Evolutionary conservation across 1,140 invertebrate species (phyloP).

Genomic region (Neodiprion lecontei): DNA sequence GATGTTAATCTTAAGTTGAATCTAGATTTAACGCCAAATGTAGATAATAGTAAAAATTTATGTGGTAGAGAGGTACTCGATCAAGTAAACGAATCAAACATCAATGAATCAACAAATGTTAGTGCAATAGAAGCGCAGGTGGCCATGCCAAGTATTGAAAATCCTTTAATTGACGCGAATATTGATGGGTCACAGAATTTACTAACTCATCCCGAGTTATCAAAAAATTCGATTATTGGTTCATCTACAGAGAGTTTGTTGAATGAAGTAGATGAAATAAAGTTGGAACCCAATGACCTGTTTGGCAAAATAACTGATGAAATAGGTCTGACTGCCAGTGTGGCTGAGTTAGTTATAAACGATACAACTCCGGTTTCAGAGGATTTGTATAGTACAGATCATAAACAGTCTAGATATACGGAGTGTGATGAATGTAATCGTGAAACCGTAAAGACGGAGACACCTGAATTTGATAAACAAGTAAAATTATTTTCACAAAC

Average conservation of each 20-base stretch:
- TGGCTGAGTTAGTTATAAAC: not conserved
- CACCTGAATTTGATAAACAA: not conserved
- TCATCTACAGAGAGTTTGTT: not conserved
- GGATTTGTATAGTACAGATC: not conserved
- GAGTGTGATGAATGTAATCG: not conserved
- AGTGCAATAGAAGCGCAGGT: not conserved
- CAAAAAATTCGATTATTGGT: not conserved
- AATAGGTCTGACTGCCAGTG: not conserved
- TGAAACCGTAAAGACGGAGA: not conserved
- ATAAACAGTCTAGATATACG: not conserved
- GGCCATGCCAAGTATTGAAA: not conserved
- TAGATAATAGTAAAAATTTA: not conserved
- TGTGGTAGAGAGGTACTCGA: not conserved
- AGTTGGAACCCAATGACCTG: not conserved
- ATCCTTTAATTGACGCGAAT: not conserved
- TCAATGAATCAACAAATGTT: too few species aligned
- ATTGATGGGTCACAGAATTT: not conserved
- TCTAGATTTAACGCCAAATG: not conserved
- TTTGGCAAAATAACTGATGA: not conserved
- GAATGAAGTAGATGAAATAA: not conserved
- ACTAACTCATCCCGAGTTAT: not conserved
- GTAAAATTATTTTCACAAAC: too few species aligned
- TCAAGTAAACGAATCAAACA: not conserved
- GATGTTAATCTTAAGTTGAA: not conserved
- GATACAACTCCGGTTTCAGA: not conserved